Percentiles rank a stretch among this genome's conserved stretches.
Evolutionary conservation across 2,888 invertebrate species (phyloP).

Genomic region (Leptinotarsa rubiginosa): DNA sequence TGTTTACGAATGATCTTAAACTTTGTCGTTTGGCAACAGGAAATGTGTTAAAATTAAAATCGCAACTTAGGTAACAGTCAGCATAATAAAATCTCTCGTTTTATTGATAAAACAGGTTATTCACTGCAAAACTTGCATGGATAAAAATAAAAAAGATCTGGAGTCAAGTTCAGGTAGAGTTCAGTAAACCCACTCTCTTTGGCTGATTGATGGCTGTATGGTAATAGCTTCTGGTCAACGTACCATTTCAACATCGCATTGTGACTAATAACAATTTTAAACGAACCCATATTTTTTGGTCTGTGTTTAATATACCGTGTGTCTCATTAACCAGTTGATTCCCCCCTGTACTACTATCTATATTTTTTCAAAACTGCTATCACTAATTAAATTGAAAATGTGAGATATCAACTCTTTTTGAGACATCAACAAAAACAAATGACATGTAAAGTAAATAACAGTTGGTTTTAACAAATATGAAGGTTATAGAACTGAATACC

Average conservation of each 20-base stretch:
- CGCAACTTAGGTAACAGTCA: slow-evolving; percentile 45
- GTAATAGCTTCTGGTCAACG: slow-evolving; percentile 12
- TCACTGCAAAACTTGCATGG: slow-evolving; percentile 29
- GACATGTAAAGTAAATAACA: too few relatives aligned
- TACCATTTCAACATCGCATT: slow-evolving; percentile 1
- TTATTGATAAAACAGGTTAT: slow-evolving; percentile 40
- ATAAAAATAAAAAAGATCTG: slow-evolving; percentile 13
- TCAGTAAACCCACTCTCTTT: slow-evolving; percentile 17
- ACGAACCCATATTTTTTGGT: neutral
- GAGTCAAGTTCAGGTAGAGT: slow-evolving; percentile 14
- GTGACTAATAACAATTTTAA: neutral
- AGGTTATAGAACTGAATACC: too few relatives aligned
- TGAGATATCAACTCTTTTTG: too few relatives aligned
- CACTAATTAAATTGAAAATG: too few relatives aligned
- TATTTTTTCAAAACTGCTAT: too few relatives aligned
- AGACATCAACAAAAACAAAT: too few relatives aligned
- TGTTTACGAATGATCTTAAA: neutral
- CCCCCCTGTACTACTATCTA: too few relatives aligned
- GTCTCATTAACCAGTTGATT: too few relatives aligned
- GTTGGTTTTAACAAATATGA: too few relatives aligned
- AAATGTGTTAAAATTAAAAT: slow-evolving; percentile 1
- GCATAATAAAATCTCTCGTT: slow-evolving; percentile 34
- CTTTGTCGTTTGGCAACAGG: slow-evolving; percentile 4
- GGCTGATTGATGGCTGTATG: slow-evolving; percentile 12
- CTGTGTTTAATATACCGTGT: neutral